Conservation (phyloP, 2,888 invertebrate genomes). For the Diadegma fenestrale region DNA sequence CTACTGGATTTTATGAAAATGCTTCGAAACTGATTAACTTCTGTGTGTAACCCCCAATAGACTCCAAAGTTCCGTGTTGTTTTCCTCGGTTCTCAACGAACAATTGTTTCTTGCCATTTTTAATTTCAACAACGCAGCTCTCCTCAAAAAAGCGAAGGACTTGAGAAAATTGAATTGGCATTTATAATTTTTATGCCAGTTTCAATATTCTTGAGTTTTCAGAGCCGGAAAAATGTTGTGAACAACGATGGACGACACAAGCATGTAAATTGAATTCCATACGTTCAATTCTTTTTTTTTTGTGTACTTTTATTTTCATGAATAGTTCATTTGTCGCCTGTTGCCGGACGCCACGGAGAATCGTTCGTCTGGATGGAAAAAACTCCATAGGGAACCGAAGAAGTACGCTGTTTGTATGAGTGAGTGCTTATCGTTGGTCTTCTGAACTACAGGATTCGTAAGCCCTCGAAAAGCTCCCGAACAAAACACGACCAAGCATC, state of each 20-base stretch:
- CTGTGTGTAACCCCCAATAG: slow-evolving; percentile 8
- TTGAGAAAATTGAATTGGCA: too few relatives aligned
- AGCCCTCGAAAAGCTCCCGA: slow-evolving; percentile 5
- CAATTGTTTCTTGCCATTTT: background rate
- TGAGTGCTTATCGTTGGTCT: background rate
- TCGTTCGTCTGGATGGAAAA: slow-evolving; percentile 25
- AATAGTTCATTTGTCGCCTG: background rate
- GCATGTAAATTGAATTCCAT: too few relatives aligned
- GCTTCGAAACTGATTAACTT: slow-evolving; percentile 42
- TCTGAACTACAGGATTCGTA: slow-evolving; percentile 9
- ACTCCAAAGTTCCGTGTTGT: background rate
- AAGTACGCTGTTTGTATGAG: background rate
- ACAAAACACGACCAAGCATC: slow-evolving; percentile 16
- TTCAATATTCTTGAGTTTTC: too few relatives aligned
- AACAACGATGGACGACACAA: too few relatives aligned
- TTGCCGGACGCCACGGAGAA: background rate
- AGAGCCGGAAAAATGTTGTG: too few relatives aligned
- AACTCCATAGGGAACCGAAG: background rate
- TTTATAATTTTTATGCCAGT: too few relatives aligned
- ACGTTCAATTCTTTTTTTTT: too few relatives aligned
- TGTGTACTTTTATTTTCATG: too few relatives aligned
- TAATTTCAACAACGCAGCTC: background rate
- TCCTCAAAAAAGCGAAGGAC: too few relatives aligned
- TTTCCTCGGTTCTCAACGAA: background rate
- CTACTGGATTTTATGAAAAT: slow-evolving; percentile 39